Evolutionary conservation across 2,888 invertebrate species (phyloP), one percentile per base, ranked within the genome.

Genomic region (Parascotia fuliginaria): DNA sequence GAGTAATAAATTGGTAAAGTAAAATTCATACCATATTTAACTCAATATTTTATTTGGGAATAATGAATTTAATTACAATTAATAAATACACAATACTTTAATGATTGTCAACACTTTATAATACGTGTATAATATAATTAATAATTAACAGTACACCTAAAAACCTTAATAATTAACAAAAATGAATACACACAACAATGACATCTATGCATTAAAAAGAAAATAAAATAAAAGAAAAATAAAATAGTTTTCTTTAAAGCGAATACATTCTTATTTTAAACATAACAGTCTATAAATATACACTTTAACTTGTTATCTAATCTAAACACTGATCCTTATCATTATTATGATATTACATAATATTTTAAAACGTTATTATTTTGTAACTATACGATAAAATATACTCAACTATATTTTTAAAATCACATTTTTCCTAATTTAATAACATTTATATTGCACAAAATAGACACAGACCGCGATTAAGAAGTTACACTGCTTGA

Each of bases 341-440:
- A 82, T n/a, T n/a, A n/a, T n/a, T 63, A 74, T 87, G 85, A 89
- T 89, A 87, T 87, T 87, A 88, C 73, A 88, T 81, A 77, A 60
- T 60, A 5, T 77, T 79, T 85, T 85, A 80, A 83, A 88, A 88
- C 77, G 69, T 87, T 85, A 81, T 79, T 75, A 72, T 76, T 70
- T 76, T 76, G 55, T 75, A 75, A 82, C 81, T 85, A 85, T 86
- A 81, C 79, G 83, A 84, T 88, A 89, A 87, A 87, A 79, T 81
- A 84, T 85, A 87, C 83, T 79, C 80, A 83, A 86, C 89, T 89
- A 90, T 89, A 85, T 83, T 80, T 79, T 83, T 88, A 89, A 89
- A 91, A 91, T 91, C 91, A 91, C 91, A 91, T 85, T 90, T 89
- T 76, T 83, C 89, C 89, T 90, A 91, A 85, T 77, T 75, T 72